Percentiles rank a stretch among this genome's conserved stretches.
phyloP scores from a whole-genome alignment of 2,888 invertebrate species.

The Petrolisthes cinctipes region DNA sequence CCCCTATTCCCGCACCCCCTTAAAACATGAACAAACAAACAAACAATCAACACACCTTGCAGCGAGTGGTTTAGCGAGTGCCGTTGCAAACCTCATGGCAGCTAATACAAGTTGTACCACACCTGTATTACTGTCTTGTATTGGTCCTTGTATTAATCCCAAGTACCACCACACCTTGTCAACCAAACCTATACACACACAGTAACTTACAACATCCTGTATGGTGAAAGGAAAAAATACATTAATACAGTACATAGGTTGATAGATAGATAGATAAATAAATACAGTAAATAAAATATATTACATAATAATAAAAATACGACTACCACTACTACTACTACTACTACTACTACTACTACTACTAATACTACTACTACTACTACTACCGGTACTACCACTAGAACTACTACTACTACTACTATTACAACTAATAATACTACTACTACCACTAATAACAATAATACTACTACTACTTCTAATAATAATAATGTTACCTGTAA shows the following conservation, averaged over 20 bases:
- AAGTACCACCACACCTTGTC: conserved; percentile 82
- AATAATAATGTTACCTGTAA: conserved; percentile 50
- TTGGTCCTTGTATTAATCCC: conserved; percentile 78
- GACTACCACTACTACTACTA: not conserved
- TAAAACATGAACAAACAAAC: too few relatives aligned
- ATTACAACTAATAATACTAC: too few relatives aligned
- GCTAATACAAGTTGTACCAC: conserved; percentile 68
- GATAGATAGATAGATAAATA: conserved; percentile 2
- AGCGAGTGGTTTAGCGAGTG: conserved; percentile 67
- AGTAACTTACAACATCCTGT: conserved; percentile 75
- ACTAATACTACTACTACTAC: too few relatives aligned
- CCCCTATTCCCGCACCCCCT: too few relatives aligned
- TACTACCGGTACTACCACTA: too few relatives aligned
- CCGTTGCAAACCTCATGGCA: conserved; percentile 72
- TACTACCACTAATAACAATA: too few relatives aligned
- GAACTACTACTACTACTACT: too few relatives aligned
- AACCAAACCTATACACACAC: conserved; percentile 83
- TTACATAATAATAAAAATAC: too few relatives aligned
- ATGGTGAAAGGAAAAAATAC: not conserved
- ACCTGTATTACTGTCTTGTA: conserved; percentile 74
- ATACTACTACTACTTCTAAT: too few relatives aligned
- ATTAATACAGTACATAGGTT: not conserved
- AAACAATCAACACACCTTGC: conserved; percentile 57
- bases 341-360: not conserved
- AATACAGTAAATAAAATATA: not conserved